Conservation (phyloP, 2,113 vertebrate genomes). For the Rostratula benghalensis region DNA sequence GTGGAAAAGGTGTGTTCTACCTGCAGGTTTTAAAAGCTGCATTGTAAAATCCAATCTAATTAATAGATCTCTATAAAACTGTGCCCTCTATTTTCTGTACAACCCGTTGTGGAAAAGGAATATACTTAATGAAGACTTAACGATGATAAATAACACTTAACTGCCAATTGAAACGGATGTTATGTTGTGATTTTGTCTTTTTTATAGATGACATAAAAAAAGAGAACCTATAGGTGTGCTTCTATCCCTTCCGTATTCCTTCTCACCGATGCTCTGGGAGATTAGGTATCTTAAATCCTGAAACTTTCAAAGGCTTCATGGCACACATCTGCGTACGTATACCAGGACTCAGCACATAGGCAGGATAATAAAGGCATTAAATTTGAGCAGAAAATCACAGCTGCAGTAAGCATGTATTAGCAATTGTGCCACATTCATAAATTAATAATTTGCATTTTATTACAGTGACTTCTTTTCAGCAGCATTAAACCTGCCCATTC, state of each 20-base stretch:
- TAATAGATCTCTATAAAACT: background rate
- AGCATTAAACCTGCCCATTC: conserved; percentile 18
- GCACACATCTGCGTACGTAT: background rate
- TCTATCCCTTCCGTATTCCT: background rate
- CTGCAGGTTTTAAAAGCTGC: background rate
- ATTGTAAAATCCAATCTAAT: background rate
- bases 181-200: background rate
- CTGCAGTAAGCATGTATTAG: conserved; percentile 17
- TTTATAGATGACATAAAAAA: background rate
- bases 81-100: background rate
- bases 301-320: conserved; percentile 5
- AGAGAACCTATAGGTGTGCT: background rate
- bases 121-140: conserved; percentile 4
- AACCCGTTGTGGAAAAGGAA: background rate
- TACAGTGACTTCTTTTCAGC: conserved; percentile 26
- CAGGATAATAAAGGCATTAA: conserved; percentile 31
- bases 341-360: background rate
- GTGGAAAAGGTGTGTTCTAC: background rate
- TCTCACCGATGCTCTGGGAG: background rate
- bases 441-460: conserved; percentile 50
- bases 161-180: background rate
- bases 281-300: background rate
- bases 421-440: conserved; percentile 29
- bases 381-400: conserved; percentile 48
- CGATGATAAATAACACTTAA: background rate